phyloP scores from a whole-genome alignment of 1,140 invertebrate species.

The Stegodyphus dumicola region DNA sequence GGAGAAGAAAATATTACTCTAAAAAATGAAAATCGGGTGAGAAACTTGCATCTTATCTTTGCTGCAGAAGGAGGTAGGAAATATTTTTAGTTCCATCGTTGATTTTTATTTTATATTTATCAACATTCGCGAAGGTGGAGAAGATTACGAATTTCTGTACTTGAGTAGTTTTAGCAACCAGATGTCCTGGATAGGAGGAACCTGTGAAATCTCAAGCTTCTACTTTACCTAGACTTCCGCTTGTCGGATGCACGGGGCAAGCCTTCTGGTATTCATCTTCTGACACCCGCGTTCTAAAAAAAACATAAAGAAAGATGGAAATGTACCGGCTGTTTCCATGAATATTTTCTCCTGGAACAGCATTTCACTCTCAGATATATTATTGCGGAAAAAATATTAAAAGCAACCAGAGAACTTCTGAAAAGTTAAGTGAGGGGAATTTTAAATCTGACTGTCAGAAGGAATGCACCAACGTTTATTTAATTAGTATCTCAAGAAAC shows the following conservation, averaged over 20 bases:
- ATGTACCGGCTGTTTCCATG: no score
- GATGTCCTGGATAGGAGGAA: constrained; percentile 24
- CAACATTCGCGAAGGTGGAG: constrained; percentile 26
- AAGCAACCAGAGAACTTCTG: no score
- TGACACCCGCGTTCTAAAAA: no score
- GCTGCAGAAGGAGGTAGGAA: not conserved
- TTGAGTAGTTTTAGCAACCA: constrained; percentile 49
- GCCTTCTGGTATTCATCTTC: no score
- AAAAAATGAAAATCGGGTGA: constrained; percentile 29
- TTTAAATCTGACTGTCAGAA: no score
- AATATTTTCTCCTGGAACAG: no score
- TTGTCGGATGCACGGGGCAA: not conserved
- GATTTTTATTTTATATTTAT: constrained; percentile 47
- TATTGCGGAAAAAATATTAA: no score
- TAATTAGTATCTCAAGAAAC: no score
- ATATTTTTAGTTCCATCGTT: constrained; percentile 40
- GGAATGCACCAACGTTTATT: no score
- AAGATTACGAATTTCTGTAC: constrained; percentile 22
- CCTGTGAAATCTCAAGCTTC: constrained; percentile 38
- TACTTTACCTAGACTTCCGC: constrained; percentile 17
- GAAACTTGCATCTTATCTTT: constrained; percentile 22
- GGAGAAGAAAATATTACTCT: constrained; percentile 14
- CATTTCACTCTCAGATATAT: no score
- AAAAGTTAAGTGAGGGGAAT: no score
- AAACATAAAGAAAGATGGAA: no score